Evolutionary conservation across 2,797 vertebrate genomes (phyloP).

Genomic region (Poeciliopsis gracilis): DNA sequence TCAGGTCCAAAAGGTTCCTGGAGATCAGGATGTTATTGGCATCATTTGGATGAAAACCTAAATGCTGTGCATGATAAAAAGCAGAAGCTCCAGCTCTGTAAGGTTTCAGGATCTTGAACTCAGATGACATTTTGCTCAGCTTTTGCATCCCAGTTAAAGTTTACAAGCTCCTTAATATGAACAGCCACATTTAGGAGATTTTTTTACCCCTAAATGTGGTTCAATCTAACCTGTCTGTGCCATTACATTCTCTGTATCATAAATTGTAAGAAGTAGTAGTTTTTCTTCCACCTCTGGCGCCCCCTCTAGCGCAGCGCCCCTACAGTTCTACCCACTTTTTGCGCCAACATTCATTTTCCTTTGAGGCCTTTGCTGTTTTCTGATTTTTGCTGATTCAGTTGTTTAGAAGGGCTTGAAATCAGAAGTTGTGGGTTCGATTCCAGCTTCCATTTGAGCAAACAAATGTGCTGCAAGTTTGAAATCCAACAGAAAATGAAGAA

Average conservation of each 20-base stretch:
- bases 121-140: background rate
- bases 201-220: background rate
- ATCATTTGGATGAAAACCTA: background rate
- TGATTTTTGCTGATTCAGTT: background rate
- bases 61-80: background rate
- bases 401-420: background rate
- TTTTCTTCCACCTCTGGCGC: no score
- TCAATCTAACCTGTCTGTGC: background rate
- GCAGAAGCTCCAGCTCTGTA: background rate
- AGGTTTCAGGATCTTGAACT: background rate
- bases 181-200: background rate
- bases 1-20: conserved; percentile 13
- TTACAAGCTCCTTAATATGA: background rate
- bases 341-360: background rate
- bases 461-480: background rate
- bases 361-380: background rate
- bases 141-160: conserved; percentile 9
- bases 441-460: background rate
- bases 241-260: background rate
- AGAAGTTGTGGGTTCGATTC: background rate
- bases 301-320: no score
- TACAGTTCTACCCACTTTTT: no score
- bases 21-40: conserved; percentile 4
- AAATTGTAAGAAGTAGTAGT: no score
- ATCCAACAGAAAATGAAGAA: background rate